A percentile compares a stretch with the other conserved stretches of the same genome.
phyloP scores from a whole-genome alignment of 2,113 vertebrate genomes.

The Nyctibius bracteatus region DNA sequence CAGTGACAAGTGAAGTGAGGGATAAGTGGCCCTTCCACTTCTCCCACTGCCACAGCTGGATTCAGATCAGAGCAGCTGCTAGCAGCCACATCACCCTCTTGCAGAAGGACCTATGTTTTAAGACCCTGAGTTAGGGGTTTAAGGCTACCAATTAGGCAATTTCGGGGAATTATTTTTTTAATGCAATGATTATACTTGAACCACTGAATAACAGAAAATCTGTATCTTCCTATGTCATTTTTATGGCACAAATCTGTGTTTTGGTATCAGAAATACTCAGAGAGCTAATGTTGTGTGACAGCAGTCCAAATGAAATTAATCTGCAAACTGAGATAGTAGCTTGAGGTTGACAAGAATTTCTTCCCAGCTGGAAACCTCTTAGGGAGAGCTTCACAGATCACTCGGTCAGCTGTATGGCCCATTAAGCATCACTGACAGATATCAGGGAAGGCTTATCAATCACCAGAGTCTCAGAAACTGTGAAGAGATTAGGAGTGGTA shows the following conservation, averaged over 20 bases:
- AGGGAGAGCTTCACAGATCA: slow-evolving; percentile 31
- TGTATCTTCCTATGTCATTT: not conserved
- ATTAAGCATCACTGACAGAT: slow-evolving; percentile 34
- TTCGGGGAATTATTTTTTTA: not conserved
- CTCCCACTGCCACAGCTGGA: not conserved
- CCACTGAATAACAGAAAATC: not conserved
- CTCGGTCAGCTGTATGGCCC: not conserved
- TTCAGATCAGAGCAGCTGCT: not conserved
- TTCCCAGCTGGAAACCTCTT: slow-evolving; percentile 14
- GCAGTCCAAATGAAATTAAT: slow-evolving; percentile 42
- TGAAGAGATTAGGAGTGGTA: not conserved
- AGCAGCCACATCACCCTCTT: not conserved
- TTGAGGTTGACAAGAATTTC: slow-evolving; percentile 17
- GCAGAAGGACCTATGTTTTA: not conserved
- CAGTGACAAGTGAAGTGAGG: not conserved
- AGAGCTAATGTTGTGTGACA: slow-evolving; percentile 30
- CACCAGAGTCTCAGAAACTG: not conserved
- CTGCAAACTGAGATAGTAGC: not conserved
- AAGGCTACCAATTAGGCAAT: not conserved
- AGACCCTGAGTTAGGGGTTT: not conserved
- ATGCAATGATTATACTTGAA: not conserved
- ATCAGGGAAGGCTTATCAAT: slow-evolving; percentile 14
- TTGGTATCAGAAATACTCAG: not conserved
- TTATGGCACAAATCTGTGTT: not conserved
- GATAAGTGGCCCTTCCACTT: not conserved